These are phyloP conservation scores for Sebastes diaconus DNA, from an alignment of 2,797 vertebrate genomes.

Conservation along the genomic window DNA sequence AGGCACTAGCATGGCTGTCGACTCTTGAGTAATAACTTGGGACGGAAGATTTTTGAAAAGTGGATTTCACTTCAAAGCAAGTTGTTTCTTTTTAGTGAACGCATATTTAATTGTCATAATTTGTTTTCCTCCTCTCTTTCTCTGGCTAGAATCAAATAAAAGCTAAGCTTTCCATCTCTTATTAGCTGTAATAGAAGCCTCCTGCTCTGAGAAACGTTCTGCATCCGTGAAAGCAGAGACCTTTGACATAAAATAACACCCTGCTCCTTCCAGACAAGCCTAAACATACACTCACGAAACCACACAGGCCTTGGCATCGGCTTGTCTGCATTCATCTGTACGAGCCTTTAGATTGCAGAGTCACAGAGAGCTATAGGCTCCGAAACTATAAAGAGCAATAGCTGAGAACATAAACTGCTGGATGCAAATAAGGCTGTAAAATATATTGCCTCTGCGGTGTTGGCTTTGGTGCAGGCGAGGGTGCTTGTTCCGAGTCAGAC, in stretches of 20 bases:
- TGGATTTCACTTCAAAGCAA: background rate
- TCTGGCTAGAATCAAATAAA: background rate
- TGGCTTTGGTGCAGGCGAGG: conserved; percentile 47
- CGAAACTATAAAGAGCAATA: conserved; percentile 46
- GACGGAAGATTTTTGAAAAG: background rate
- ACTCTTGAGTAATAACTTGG: background rate
- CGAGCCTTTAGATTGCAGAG: conserved; percentile 42
- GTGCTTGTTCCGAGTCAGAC: conserved; percentile 43
- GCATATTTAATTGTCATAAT: background rate
- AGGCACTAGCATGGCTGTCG: background rate
- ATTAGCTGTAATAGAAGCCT: conserved; percentile 15
- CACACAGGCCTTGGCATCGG: conserved; percentile 49
- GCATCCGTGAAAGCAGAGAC: conserved; percentile 32
- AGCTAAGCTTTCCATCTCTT: background rate
- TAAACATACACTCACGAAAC: conserved; percentile 53
- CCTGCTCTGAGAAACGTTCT: conserved; percentile 22
- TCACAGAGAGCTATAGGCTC: conserved; percentile 53
- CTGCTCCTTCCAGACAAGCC: conserved; percentile 51
- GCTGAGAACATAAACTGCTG: conserved; percentile 49
- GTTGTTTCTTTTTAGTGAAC: background rate
- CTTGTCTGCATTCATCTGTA: conserved; percentile 36
- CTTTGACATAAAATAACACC: conserved; percentile 64
- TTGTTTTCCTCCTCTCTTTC: background rate
- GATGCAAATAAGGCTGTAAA: conserved; percentile 67
- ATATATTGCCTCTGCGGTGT: conserved; percentile 47